Base-by-base conservation (phyloP, 2,113 vertebrate genomes). In the Ictalurus punctatus region DNA sequence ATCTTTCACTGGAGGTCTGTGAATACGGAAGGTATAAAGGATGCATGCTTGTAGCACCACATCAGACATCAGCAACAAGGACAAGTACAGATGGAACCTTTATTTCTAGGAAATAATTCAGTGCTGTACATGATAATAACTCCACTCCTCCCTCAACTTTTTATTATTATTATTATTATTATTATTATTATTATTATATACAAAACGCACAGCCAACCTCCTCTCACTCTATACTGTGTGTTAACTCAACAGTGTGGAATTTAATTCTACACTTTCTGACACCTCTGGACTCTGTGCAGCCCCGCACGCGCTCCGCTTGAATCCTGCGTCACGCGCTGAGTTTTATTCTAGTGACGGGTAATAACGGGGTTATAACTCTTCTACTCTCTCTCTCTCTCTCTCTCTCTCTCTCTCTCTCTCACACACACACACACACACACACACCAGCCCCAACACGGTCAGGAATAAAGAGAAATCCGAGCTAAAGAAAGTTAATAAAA, bases 301-400 rank as follows among this genome's bases (percentile, higher is more conserved):
- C 30, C 48, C 2, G 14, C 6, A 6, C 76, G 25, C 76, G 44
- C 54, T 56, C 54, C 54, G 30, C 78, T 80, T 16, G 23, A 78
- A 23, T 40, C 71, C 40, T 27, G 78, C 78, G 48, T 56, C 44
- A 79, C 58, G 2, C 58, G 0, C 19, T 1, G 54, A 82, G 3
- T 30, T 59, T 81, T 37, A 82, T 59, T 82, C 80, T 37, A 82
- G 30, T 82, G 56, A 13, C 80, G 21, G n/a, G 30, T 82, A 37
- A 59, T 82, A 82, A 59, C 54, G 56, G 9, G n/a, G n/a, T 82
- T 82, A 58, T 59, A 23, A 34, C 54, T 37, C n/a, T 14, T 58
- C 54, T 58, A 40, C 37, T 40, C 40, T 40, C 40, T 40, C 40
- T 40, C 40, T 40, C 40, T 40, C 40, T 44, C 40, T 44, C 40